phyloP scores from a whole-genome alignment of 2,888 invertebrate species.

The Drosophila pegasa region DNA sequence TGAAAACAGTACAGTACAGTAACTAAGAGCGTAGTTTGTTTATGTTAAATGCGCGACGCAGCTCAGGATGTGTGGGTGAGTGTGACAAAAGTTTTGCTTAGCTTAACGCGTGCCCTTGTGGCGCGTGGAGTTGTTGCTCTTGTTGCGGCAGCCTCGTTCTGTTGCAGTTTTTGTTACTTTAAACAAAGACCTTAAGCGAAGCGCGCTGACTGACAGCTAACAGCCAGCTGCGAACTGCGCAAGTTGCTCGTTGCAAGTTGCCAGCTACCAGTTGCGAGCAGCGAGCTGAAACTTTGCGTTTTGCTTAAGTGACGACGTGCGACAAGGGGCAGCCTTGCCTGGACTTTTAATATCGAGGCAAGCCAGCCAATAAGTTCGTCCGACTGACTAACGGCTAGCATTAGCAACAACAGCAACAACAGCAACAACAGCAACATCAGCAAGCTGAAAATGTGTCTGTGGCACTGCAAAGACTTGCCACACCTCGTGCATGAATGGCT shows the following conservation, averaged over 20 bases:
- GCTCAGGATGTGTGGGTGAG: constrained; percentile 38
- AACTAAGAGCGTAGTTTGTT: constrained; percentile 61
- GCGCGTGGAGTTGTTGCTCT: constrained; percentile 29
- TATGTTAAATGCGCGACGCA: constrained; percentile 59
- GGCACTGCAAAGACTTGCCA: constrained; percentile 33
- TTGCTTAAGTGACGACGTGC: constrained; percentile 77
- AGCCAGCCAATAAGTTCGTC: constrained; percentile 33
- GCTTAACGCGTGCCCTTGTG: constrained; percentile 61
- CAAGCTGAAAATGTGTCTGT: constrained; percentile 27
- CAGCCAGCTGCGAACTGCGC: constrained; percentile 13
- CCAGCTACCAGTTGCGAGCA: constrained; percentile 12
- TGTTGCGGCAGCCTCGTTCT: constrained; percentile 13
- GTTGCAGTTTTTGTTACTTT: constrained; percentile 38
- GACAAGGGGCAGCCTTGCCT: constrained; percentile 59
- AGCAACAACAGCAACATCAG: constrained; percentile 17
- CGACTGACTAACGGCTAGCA: constrained; percentile 29
- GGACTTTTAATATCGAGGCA: constrained; percentile 72
- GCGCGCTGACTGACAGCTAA: constrained; percentile 43
- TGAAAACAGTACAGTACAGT: constrained; percentile 18
- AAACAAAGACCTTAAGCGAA: constrained; percentile 64
- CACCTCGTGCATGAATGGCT: constrained; percentile 42
- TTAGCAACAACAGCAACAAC: constrained; percentile 12
- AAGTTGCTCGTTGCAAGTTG: constrained; percentile 12
- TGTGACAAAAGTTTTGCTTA: constrained; percentile 66
- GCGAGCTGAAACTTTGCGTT: constrained; percentile 59